Evolutionary conservation across 2,797 vertebrate genomes (phyloP).

Genomic region (Novumbra hubbsi): DNA sequence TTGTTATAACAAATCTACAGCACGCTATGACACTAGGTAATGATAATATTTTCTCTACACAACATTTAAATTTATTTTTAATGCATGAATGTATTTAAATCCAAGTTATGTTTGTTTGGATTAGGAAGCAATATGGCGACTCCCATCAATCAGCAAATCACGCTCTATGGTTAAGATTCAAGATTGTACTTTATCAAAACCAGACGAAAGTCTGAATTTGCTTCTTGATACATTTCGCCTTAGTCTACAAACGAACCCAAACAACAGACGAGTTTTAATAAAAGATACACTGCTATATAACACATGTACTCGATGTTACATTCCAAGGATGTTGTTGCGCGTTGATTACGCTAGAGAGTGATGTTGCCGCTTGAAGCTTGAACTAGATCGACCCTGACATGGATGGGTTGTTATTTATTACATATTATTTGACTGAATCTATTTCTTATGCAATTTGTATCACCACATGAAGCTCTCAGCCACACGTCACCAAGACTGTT

Average conservation of each 20-base stretch:
- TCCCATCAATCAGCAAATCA: neutral
- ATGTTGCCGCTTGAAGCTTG: neutral
- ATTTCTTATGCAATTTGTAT: too few relatives aligned
- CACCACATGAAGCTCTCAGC: too few relatives aligned
- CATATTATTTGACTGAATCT: too few relatives aligned
- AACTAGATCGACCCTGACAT: neutral
- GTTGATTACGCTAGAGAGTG: neutral
- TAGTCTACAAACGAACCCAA: neutral
- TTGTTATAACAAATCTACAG: neutral
- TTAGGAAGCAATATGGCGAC: slow-evolving; percentile 3
- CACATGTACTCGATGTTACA: neutral
- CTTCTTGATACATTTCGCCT: neutral
- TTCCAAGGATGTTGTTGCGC: neutral
- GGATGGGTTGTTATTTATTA: neutral
- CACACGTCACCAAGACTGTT: too few relatives aligned
- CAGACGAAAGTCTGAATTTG: neutral
- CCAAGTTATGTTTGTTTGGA: neutral
- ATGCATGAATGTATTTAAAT: neutral
- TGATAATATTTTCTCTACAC: neutral
- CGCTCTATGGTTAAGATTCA: neutral
- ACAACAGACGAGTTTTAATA: neutral
- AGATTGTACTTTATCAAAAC: too few relatives aligned
- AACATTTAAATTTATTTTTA: neutral
- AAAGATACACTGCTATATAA: neutral
- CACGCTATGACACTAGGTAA: neutral